Base-by-base conservation (phyloP, 2,113 vertebrate species). In the Myotis lucifugus region DNA sequence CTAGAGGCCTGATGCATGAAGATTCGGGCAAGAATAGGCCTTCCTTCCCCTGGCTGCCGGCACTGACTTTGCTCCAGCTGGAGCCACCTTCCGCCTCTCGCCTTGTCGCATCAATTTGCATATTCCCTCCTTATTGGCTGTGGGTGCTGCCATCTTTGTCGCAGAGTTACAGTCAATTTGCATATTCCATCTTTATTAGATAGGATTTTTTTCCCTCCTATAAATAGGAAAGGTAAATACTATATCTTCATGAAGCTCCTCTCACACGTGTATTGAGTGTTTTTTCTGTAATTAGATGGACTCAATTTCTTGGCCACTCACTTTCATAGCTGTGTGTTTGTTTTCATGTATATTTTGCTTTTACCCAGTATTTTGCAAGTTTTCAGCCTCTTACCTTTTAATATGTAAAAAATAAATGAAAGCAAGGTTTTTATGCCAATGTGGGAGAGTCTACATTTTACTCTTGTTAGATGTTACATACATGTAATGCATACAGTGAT, bases 141-240 rank as follows among this genome's bases (percentile, higher is more conserved):
- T 46, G 46, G 46, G 46, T 46, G 46, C 10, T 2, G 2, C 46
- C 46, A 46, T 46, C 46, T 46, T 11, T 46, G 46, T 46, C 46
- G 10, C 10, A 11, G 46, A 46, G 46, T 46, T 11, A 46, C 46
- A 46, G 46, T 46, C 46, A 46, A 46, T 46, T 46, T 46, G 46
- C 46, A 10, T 46, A 11, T 46, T 46, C 46, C 10, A 46, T 11
- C 46, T 46, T 46, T 46, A 46, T 11, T 46, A 46, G 46, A 46
- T 46, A 46, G 46, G 46, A 46, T 46, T 40, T 40, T 40, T 40
- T 40, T 40, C 6, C 40, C 40, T 18, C 10, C 9, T 78, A 48
- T 76, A 59, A 73, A 40, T 85, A 77, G 66, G 42, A 92, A 88
- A 92, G 23, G 40, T n/a, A 70, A 95, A 64, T 93, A 50, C 52